Conservation (phyloP, 2,797 vertebrate species). For the Serranus cabrilla region DNA sequence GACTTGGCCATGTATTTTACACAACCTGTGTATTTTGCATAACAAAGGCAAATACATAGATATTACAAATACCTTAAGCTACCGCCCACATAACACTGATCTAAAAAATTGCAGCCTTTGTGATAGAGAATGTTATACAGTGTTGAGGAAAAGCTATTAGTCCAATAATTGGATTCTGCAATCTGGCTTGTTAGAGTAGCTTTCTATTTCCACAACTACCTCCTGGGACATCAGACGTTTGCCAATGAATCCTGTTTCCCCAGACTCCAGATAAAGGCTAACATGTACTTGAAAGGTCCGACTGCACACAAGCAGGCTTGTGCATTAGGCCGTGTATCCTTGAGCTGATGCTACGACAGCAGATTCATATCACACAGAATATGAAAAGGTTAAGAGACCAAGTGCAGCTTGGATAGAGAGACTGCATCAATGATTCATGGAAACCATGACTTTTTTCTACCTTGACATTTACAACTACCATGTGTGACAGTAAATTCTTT, state of each 20-base stretch:
- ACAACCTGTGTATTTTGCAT: constrained; percentile 51
- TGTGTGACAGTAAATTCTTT: constrained; percentile 49
- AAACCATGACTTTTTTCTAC: constrained; percentile 42
- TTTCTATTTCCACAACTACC: constrained; percentile 75
- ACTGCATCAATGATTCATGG: constrained; percentile 66
- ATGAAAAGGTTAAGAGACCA: constrained; percentile 67
- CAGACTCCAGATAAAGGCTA: constrained; percentile 67
- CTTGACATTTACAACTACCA: constrained; percentile 62
- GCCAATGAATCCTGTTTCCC: constrained; percentile 76
- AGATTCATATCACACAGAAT: constrained; percentile 73
- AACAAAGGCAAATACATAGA: constrained; percentile 52
- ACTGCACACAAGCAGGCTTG: constrained; percentile 46
- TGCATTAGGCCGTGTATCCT: constrained; percentile 52
- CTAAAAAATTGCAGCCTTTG: constrained; percentile 65
- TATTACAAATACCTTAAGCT: constrained; percentile 60
- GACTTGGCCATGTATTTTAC: constrained; percentile 44
- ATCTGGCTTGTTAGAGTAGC: constrained; percentile 78
- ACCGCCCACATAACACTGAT: constrained; percentile 61
- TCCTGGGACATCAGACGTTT: constrained; percentile 74
- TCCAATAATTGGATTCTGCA: constrained; percentile 80
- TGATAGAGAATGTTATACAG: constrained; percentile 67
- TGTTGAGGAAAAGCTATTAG: constrained; percentile 76
- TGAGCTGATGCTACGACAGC: constrained; percentile 59
- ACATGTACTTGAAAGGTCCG: constrained; percentile 57
- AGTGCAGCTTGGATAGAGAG: constrained; percentile 47